Base-by-base conservation (phyloP, 2,797 vertebrate species). In the Garrulus glandarius region DNA sequence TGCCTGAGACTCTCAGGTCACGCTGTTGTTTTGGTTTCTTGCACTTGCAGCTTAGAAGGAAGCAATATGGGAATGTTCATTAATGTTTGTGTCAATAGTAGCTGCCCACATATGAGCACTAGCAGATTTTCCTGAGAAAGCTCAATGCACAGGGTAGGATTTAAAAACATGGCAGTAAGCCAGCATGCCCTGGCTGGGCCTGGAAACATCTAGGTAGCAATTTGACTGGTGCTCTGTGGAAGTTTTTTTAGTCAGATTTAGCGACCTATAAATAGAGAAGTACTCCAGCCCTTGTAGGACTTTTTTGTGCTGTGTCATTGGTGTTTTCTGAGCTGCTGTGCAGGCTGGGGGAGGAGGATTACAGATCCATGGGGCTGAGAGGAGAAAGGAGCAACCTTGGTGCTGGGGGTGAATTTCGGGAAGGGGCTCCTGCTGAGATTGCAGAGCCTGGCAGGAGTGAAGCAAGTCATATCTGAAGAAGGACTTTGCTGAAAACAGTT, bases 181-280 rank as follows among this genome's bases (percentile, higher is more conserved):
- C 92, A 97, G 80, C 46, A 59, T 3, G 2, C 83, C 55, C 76
- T 65, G 85, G 50, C 85, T 95, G 80, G 55, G 72, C 39, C 70
- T 94, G 87, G 87, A 95, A 96, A 61, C 85, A 50, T 84, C 94
- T 93, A 88, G 93, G 96, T 95, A 90, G 83, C 85, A 93, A 93
- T 97, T 83, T 92, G 94, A 91, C 82, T 93, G 80, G 72, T 90
- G 89, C 69, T 86, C 85, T 88, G 39, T 41, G 85, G 61, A 92
- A 89, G 59, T 41, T 80, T 79, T 92, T 93, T 39, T 8, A 59
- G 72, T 90, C 85, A 76, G 83, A 81, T 88, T 95, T 94, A 95
- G 76, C 12, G 2, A 88, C 29, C 92, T 95, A 93, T 95, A 94
- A 96, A 95, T 92, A 93, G 93, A 93, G 59, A 61, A 96, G 72